Evolutionary conservation across 2,888 invertebrate species (phyloP).

Genomic region (Synergus itoensis): DNA sequence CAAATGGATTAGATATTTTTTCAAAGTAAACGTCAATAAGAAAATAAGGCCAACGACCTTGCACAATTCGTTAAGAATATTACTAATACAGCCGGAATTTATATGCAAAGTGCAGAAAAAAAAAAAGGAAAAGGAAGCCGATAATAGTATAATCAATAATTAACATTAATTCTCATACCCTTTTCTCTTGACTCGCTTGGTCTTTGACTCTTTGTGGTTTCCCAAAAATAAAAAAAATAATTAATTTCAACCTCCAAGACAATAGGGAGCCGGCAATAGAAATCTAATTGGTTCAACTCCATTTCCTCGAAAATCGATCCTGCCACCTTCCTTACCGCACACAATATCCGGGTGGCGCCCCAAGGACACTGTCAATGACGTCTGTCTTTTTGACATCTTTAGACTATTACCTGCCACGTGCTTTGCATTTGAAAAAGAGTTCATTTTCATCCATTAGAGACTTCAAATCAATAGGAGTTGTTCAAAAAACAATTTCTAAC

Average conservation of each 20-base stretch:
- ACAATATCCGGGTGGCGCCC: background rate
- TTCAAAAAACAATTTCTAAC: too few species aligned
- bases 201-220: background rate
- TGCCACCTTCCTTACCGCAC: background rate
- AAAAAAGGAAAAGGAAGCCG: background rate
- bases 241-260: background rate
- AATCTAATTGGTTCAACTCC: background rate
- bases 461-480: background rate
- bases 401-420: background rate
- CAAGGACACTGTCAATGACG: conserved; percentile 1
- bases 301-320: conserved; percentile 14
- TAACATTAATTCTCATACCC: background rate
- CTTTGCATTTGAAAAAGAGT: background rate
- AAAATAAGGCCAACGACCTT: too few species aligned
- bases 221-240: background rate
- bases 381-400: background rate
- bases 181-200: background rate
- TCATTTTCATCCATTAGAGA: background rate
- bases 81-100: background rate
- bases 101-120: background rate
- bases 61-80: background rate
- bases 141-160: background rate
- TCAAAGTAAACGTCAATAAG: too few species aligned
- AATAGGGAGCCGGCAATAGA: background rate
- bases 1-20: background rate